Evolutionary conservation across 2,113 vertebrate genomes (phyloP), one percentile per base, ranked within the genome.

Genomic region (Tragulus kanchil): DNA sequence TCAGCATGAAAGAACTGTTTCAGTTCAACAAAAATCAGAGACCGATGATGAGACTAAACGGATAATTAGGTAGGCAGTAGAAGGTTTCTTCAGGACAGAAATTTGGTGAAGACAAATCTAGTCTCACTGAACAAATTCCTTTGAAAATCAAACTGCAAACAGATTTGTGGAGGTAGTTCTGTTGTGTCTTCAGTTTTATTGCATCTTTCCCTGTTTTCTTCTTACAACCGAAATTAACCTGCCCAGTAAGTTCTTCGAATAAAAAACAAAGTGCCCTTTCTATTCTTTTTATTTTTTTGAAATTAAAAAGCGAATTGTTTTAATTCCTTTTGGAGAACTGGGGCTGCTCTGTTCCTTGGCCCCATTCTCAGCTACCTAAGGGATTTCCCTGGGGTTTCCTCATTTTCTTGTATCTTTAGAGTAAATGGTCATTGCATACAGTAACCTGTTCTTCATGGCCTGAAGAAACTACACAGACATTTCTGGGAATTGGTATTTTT

Each of bases 171-270:
- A 67, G 17, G 56, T 42, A 75, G 42, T 88, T 90, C 56, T 50
- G 14, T 10, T 90, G 7, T 28, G 61, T 42, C 11, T 48, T 79
- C 21, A 36, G 19, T 85, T 73, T 16, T 75, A 21, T 16, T 78
- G 25, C 28, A 28, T 79, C 28, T 85, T 52, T 84, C 10, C 8
- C 5, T 52, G 0, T 89, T 89, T 59, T 93, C 17, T 69, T 12
- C 61, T 93, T 69, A 45, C 1, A 75, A 59, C 31, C 28, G 96
- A 61, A 65, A 85, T 82, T 62, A 93, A 86, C 17, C 59, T 52
- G 14, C 26, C n/a, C 6, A 50, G 31, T 75, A 91, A 54, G 31
- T 64, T 92, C 64, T 89, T 82, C 23, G 85, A 71, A 85, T 1
- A 19, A 56, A 93, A 88, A 36, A 0, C 5, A 26, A 56, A 36